Conservation (phyloP, 2,888 invertebrate species). For the Taenaris catops region DNA sequence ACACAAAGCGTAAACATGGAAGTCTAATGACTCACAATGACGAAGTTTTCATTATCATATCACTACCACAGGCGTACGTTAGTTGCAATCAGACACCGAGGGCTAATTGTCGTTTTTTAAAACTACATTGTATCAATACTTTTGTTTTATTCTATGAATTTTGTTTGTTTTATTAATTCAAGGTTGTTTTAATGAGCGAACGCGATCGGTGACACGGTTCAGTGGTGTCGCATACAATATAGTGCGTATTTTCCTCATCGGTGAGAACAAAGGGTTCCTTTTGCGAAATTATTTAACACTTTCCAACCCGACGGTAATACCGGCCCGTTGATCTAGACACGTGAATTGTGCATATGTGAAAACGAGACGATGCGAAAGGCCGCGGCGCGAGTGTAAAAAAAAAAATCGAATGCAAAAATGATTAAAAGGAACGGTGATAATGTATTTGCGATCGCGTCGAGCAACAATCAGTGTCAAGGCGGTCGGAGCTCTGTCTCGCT, state of each 20-base stretch:
- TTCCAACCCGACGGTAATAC: constrained; percentile 41
- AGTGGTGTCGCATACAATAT: constrained; percentile 37
- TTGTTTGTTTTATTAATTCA: constrained; percentile 35
- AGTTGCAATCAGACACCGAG: constrained; percentile 61
- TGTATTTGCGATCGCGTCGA: constrained; percentile 77
- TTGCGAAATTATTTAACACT: constrained; percentile 49
- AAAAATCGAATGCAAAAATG: constrained; percentile 75
- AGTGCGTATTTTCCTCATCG: constrained; percentile 59
- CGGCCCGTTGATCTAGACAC: constrained; percentile 71
- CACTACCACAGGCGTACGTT: constrained; percentile 57
- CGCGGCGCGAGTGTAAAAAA: constrained; percentile 63
- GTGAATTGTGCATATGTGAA: constrained; percentile 56
- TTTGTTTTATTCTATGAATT: constrained; percentile 28
- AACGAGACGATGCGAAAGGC: constrained; percentile 59
- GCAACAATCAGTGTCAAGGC: constrained; percentile 72
- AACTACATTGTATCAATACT: constrained; percentile 14
- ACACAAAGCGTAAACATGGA: constrained; percentile 71
- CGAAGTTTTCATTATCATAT: constrained; percentile 74
- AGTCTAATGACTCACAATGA: constrained; percentile 74
- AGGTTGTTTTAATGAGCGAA: constrained; percentile 49
- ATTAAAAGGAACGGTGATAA: constrained; percentile 78
- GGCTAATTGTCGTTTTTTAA: constrained; percentile 48
- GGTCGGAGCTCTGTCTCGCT: constrained; percentile 68
- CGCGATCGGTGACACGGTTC: constrained; percentile 49
- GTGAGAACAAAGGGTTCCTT: constrained; percentile 66